Evolutionary conservation across 2,113 vertebrate species (phyloP).

Genomic region (Sciurus niger): DNA sequence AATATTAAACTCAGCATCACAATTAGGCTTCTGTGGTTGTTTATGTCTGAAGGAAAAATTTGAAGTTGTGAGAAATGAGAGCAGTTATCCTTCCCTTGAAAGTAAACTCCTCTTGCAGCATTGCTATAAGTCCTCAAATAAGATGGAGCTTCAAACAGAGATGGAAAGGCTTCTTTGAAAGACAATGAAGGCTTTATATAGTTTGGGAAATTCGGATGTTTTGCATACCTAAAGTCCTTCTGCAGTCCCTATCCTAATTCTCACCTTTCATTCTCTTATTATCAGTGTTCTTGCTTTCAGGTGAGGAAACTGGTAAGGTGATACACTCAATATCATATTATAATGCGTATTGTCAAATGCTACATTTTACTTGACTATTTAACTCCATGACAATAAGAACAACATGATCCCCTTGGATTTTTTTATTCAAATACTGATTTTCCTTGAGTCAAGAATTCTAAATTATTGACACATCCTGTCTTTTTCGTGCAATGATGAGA

Average conservation of each 20-base stretch:
- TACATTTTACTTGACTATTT: neutral
- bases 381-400: neutral
- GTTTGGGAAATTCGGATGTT: neutral
- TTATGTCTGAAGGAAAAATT: neutral
- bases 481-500: neutral
- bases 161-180: neutral
- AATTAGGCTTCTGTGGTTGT: neutral
- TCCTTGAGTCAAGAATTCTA: neutral
- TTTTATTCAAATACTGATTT: conserved; percentile 2
- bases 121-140: neutral
- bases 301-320: neutral
- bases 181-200: neutral
- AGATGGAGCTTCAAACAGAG: neutral
- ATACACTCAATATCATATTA: neutral
- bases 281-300: neutral
- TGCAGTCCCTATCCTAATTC: neutral
- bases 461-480: neutral
- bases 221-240: neutral
- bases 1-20: neutral
- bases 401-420: neutral
- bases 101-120: neutral
- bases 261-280: neutral
- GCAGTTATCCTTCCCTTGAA: neutral
- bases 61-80: neutral
- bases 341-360: neutral